Evolutionary conservation across 2,888 invertebrate genomes (phyloP), one percentile per base, ranked within the genome.

Genomic region (Caenorhabditis becei): DNA sequence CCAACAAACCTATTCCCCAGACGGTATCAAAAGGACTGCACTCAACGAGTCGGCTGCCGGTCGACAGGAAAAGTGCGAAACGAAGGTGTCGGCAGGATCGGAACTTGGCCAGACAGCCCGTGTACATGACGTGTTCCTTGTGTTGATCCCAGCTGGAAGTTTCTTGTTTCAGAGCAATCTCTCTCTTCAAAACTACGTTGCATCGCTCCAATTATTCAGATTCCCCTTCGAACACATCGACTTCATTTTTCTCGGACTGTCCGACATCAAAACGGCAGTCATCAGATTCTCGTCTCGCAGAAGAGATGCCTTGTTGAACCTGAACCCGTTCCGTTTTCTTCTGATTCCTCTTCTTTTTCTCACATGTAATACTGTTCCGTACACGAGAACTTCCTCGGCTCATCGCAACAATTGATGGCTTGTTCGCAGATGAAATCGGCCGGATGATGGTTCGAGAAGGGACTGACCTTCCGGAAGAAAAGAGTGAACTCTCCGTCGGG

Each of bases 1-100:
- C 18, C 23, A 59, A 35, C 59, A 24, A 0, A 83, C 87, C 87
- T 2, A 87, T 86, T 61, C 87, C 87, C 87, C 87, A 87, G 18
- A 82, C 66, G 11, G 18, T 41, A 58, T 87, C 87, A 32, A 65
- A 82, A 23, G 85, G 87, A 24, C 81, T 83, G 47, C 85, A 84
- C 41, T 87, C 87, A 0, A 84, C 77, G 5, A 87, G 61, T 18
- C 54, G 44, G 37, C 82, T 82, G 11, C 80, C 83, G 8, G 74
- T 77, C 11, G 87, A 66, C 16, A 84, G 54, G 44, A 87, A 86
- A 11, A 87, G 62, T 10, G 61, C 61, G 26, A 70, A 63, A 20
- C 84, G 66, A 2, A 85, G 72, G 0, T 79, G 67, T 1, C 16
- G 49, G 47, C 72, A 67, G 41, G 74, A 65, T 0, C 74, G 59